phyloP scores from a whole-genome alignment of 2,888 invertebrate genomes.

The Eremobia ochroleuca region DNA sequence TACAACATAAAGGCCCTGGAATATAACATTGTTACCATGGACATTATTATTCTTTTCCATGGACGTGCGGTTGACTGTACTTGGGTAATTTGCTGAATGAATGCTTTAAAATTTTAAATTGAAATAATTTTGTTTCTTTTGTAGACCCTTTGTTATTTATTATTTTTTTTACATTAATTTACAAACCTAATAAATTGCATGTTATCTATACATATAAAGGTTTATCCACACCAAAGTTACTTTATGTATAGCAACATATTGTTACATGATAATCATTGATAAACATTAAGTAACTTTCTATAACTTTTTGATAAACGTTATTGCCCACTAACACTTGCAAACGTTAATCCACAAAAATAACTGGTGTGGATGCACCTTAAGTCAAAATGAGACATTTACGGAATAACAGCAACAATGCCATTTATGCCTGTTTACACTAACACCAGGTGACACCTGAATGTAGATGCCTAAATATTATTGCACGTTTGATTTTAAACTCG shows the following conservation, averaged over 20 bases:
- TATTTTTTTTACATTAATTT: background rate
- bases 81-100: background rate
- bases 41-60: background rate
- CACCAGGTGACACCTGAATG: background rate
- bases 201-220: background rate
- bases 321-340: background rate
- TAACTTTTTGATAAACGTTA: background rate
- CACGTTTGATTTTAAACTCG: background rate
- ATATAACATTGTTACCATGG: background rate
- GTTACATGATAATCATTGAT: background rate
- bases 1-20: background rate
- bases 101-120: background rate
- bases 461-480: background rate
- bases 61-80: constrained; percentile 2
- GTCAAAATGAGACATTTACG: background rate
- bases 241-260: background rate
- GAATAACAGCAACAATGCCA: background rate
- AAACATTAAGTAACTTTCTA: background rate
- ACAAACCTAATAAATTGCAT: background rate
- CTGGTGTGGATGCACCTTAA: background rate
- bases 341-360: background rate
- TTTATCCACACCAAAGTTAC: background rate
- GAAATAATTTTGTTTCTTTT: background rate
- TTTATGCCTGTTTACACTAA: background rate
- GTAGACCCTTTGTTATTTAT: background rate